These are phyloP conservation scores for Apostichopus parvimensis DNA, from an alignment of 35 echinoderm and acorn worm species.

Conservation along the genomic window DNA sequence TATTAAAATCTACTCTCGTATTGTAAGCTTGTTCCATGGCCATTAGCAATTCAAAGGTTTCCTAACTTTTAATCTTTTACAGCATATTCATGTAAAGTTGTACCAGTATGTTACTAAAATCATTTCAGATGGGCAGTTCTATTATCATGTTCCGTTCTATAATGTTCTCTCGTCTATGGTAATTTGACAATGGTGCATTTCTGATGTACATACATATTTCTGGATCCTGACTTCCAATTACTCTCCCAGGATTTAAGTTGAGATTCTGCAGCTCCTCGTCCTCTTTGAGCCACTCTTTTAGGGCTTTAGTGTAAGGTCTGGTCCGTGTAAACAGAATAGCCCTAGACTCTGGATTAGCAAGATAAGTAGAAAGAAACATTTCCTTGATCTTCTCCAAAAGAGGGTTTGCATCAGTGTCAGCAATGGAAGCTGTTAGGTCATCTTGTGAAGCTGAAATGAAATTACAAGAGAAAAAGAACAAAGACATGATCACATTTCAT, in stretches of 20 bases:
- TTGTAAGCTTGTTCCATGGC: too few relatives aligned
- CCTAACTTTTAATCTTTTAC: too few relatives aligned
- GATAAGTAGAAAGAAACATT: neutral
- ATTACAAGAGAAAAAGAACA: neutral
- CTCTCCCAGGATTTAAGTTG: constrained; percentile 3
- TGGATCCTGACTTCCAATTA: constrained; percentile 18
- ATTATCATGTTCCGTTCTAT: too few relatives aligned
- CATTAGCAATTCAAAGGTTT: too few relatives aligned
- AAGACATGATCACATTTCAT: too few relatives aligned
- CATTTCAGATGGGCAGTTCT: too few relatives aligned
- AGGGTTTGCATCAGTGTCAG: neutral
- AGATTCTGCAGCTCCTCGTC: neutral
- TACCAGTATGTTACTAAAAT: too few relatives aligned
- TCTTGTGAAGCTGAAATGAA: neutral
- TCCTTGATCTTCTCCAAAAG: constrained; percentile 3
- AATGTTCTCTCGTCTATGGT: too few relatives aligned
- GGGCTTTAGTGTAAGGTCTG: constrained; percentile 5
- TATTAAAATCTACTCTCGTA: too few relatives aligned
- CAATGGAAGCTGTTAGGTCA: neutral
- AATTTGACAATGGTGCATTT: neutral
- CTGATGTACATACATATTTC: neutral
- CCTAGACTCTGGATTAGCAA: neutral
- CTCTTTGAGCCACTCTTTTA: constrained; percentile 16
- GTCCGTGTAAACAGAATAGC: neutral
- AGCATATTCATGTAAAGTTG: too few relatives aligned